Evolutionary conservation across 2,888 invertebrate genomes (phyloP).

Genomic region (Mylabris sibirica): DNA sequence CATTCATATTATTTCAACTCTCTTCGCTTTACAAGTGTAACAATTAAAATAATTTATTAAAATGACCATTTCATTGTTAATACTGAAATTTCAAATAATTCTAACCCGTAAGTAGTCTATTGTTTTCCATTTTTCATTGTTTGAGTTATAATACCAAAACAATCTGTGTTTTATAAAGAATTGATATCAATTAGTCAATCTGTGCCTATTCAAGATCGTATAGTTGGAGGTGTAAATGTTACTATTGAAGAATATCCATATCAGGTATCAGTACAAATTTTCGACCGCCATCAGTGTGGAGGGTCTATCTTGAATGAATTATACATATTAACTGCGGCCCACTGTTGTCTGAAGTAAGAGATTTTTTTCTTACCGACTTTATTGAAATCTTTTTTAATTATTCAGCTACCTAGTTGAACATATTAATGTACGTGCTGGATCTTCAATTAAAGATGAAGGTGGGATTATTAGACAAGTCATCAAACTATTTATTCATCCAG

Average conservation of each 20-base stretch:
- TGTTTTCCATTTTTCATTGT: no score
- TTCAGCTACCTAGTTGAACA: neutral
- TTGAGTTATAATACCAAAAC: no score
- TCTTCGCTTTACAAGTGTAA: no score
- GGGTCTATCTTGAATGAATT: constrained; percentile 63
- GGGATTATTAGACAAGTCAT: constrained; percentile 63
- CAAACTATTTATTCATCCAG: constrained; percentile 61
- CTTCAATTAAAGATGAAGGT: constrained; percentile 64
- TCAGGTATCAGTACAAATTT: constrained; percentile 30
- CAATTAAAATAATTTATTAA: neutral
- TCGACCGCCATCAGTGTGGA: constrained; percentile 36
- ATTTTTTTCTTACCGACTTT: neutral
- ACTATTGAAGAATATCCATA: constrained; percentile 38
- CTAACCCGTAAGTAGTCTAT: neutral
- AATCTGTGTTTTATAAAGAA: neutral
- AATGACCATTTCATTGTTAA: neutral
- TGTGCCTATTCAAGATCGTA: constrained; percentile 9
- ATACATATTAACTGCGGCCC: constrained; percentile 64
- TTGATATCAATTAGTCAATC: neutral
- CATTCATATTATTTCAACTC: no score
- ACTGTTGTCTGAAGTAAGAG: constrained; percentile 42
- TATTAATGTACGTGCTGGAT: constrained; percentile 61
- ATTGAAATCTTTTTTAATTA: no score
- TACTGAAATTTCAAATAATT: neutral
- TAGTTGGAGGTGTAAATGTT: constrained; percentile 36